A percentile compares a stretch with the other conserved stretches of the same genome.
phyloP scores from a whole-genome alignment of 2,797 vertebrate genomes.

The Amphiprion clarkii region DNA sequence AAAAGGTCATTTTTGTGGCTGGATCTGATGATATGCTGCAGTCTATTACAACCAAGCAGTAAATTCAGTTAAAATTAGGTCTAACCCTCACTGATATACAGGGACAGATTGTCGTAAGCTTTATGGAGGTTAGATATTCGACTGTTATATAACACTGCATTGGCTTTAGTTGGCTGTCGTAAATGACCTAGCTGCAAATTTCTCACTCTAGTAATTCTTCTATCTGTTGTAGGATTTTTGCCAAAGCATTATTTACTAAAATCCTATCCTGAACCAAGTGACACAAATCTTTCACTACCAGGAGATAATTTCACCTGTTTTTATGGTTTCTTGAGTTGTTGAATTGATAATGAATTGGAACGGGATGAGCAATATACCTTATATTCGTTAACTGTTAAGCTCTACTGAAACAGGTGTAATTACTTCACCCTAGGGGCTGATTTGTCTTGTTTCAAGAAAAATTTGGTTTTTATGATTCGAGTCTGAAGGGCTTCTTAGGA shows the following conservation, averaged over 20 bases:
- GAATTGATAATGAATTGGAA: not conserved
- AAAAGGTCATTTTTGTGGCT: no score
- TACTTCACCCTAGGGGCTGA: slow-evolving; percentile 8
- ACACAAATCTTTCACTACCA: not conserved
- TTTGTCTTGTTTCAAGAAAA: slow-evolving; percentile 38
- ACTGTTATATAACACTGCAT: slow-evolving; percentile 8
- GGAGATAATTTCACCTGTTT: not conserved
- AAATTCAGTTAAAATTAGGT: not conserved
- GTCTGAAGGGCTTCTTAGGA: slow-evolving; percentile 7
- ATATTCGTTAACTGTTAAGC: not conserved
- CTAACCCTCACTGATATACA: not conserved
- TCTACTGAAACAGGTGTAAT: slow-evolving; percentile 17
- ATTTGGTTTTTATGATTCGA: slow-evolving; percentile 9
- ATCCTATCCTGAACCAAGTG: not conserved
- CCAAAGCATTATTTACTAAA: not conserved
- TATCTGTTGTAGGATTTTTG: slow-evolving; percentile 3
- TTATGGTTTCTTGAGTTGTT: not conserved
- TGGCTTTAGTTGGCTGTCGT: not conserved
- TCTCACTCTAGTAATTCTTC: not conserved
- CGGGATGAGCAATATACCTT: not conserved
- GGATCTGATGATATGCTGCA: no score
- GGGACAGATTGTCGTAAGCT: not conserved
- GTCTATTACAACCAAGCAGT: no score
- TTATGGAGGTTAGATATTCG: not conserved
- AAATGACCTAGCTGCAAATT: not conserved